phyloP scores from a whole-genome alignment of 2,797 vertebrate genomes.

The Cheracebus regulus region DNA sequence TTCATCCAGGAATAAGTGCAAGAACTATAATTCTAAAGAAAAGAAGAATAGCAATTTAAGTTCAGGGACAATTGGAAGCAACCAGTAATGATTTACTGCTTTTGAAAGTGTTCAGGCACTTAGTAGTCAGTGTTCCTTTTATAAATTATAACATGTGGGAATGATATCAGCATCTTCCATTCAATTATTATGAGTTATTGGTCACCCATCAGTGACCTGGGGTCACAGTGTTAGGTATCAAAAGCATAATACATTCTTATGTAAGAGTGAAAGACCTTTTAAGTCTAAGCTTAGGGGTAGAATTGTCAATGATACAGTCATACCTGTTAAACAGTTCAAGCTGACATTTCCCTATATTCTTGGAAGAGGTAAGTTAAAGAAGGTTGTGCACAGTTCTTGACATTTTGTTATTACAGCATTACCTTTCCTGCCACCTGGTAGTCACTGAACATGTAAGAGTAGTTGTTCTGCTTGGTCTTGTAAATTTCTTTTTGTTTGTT shows the following conservation, averaged over 20 bases:
- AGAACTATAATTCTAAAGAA: constrained; percentile 28
- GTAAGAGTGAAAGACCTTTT: constrained; percentile 65
- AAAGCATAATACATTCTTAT: constrained; percentile 70
- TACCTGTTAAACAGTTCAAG: constrained; percentile 83
- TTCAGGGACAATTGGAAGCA: constrained; percentile 70
- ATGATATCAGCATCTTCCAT: neutral
- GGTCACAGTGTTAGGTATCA: constrained; percentile 38
- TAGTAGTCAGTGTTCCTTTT: neutral
- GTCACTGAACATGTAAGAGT: constrained; percentile 74
- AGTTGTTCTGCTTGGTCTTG: constrained; percentile 70
- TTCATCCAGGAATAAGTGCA: constrained; percentile 73
- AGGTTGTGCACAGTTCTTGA: constrained; percentile 82
- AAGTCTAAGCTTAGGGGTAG: constrained; percentile 76
- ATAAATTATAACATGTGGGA: neutral
- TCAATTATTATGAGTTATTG: constrained; percentile 15
- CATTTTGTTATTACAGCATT: constrained; percentile 83
- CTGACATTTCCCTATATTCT: constrained; percentile 82
- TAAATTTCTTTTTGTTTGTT: too few relatives aligned
- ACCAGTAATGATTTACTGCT: neutral
- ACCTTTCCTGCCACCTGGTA: constrained; percentile 80
- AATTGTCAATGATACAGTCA: constrained; percentile 77
- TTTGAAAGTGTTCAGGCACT: neutral
- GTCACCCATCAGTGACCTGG: neutral
- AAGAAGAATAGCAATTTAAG: constrained; percentile 69
- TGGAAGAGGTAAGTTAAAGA: constrained; percentile 78